Conservation (phyloP, 2,113 vertebrate species). For the Mixornis gularis region DNA sequence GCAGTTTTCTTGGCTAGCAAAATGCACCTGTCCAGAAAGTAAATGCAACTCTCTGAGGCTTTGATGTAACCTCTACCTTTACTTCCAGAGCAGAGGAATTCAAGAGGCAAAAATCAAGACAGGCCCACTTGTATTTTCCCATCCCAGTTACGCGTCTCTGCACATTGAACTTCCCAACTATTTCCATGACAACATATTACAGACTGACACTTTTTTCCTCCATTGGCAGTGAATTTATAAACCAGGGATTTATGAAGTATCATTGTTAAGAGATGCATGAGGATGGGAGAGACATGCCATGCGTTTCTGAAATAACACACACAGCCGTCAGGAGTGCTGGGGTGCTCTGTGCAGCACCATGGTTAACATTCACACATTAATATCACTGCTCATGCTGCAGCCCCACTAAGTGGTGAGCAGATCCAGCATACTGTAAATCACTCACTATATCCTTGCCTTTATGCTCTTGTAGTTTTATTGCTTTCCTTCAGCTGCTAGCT, state of each 20-base stretch:
- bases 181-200: constrained; percentile 67
- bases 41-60: background rate
- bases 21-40: background rate
- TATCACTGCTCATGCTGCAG: background rate
- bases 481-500: background rate
- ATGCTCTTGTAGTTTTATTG: constrained; percentile 30
- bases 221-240: constrained; percentile 53
- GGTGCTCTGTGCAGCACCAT: background rate
- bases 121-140: background rate
- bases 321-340: background rate
- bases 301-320: constrained; percentile 39
- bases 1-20: background rate
- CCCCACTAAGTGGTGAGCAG: constrained; percentile 1
- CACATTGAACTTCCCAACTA: constrained; percentile 18
- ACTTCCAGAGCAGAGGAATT: background rate
- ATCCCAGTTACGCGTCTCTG: background rate
- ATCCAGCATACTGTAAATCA: background rate
- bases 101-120: background rate
- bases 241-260: constrained; percentile 48
- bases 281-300: constrained; percentile 16
- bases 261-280: constrained; percentile 46
- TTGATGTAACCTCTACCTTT: background rate
- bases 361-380: constrained; percentile 28
- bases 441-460: background rate
- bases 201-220: constrained; percentile 40